phyloP scores from a whole-genome alignment of 1,140 invertebrate genomes.

The Drosophila carrolli region DNA sequence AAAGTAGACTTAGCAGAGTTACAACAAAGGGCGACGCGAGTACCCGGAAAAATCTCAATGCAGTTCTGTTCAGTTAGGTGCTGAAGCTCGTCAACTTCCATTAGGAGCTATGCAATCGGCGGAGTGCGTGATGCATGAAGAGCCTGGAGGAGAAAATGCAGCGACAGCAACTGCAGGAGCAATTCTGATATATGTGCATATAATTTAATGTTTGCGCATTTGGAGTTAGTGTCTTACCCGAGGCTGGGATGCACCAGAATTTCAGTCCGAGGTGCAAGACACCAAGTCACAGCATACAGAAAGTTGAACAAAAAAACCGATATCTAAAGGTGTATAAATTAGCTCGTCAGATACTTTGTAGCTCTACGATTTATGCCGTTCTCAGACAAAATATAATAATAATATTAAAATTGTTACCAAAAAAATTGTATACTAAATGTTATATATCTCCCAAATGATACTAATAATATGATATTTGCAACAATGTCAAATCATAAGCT shows the following conservation, averaged over 20 bases:
- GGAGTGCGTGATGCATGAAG: conserved; percentile 34
- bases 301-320: background rate
- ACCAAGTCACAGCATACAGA: too few relatives aligned
- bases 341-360: too few relatives aligned
- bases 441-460: too few relatives aligned
- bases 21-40: conserved; percentile 33
- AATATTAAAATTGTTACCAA: too few relatives aligned
- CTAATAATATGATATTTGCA: too few relatives aligned
- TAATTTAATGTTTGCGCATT: conserved; percentile 57
- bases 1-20: conserved; percentile 65
- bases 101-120: conserved; percentile 46
- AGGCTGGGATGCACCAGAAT: conserved; percentile 1
- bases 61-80: conserved; percentile 33
- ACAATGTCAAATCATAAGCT: too few relatives aligned
- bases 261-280: too few relatives aligned
- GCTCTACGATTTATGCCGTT: too few relatives aligned
- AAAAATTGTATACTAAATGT: too few relatives aligned
- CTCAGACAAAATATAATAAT: too few relatives aligned
- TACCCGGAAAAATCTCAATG: conserved; percentile 49
- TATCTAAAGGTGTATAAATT: too few relatives aligned
- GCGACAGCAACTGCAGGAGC: conserved; percentile 15
- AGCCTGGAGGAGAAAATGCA: conserved; percentile 14
- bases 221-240: conserved; percentile 45
- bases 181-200: conserved; percentile 28
- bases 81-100: conserved; percentile 26